Conservation (phyloP, 2,797 vertebrate species). For the Aratinga solstitialis region DNA sequence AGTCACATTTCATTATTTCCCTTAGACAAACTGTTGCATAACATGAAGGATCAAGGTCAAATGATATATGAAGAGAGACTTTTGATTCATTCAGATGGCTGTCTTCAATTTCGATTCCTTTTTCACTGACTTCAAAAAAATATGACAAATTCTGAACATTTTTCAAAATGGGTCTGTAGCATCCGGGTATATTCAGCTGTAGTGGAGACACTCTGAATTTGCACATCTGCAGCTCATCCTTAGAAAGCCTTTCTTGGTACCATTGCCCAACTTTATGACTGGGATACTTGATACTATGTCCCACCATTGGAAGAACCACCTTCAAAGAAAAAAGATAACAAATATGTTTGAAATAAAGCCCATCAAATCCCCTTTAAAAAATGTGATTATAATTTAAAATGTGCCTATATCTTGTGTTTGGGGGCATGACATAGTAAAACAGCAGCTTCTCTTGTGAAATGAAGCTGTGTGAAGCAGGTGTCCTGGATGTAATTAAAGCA, state of each 20-base stretch:
- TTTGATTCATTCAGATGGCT: not conserved
- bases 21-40: constrained; percentile 93
- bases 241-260: constrained; percentile 85
- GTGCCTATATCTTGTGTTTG: not conserved
- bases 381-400: not conserved
- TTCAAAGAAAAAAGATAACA: constrained; percentile 53
- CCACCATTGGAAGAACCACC: constrained; percentile 95
- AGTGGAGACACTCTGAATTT: constrained; percentile 85
- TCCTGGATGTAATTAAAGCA: not conserved
- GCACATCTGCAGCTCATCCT: constrained; percentile 82
- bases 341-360: not conserved
- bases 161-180: constrained; percentile 90
- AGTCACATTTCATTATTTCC: constrained; percentile 93
- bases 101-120: not conserved
- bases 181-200: constrained; percentile 92
- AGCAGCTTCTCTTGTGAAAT: not conserved
- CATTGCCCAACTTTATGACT: constrained; percentile 85
- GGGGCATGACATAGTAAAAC: not conserved
- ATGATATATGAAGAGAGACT: constrained; percentile 80
- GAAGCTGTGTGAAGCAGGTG: not conserved
- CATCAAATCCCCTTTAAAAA: not conserved
- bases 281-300: constrained; percentile 90
- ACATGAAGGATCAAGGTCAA: constrained; percentile 90
- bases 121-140: constrained; percentile 62
- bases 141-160: constrained; percentile 83